A percentile compares a stretch with the other conserved stretches of the same genome.
Conservation (phyloP, 1,140 invertebrate species). For the Cherax quadricarinatus region DNA sequence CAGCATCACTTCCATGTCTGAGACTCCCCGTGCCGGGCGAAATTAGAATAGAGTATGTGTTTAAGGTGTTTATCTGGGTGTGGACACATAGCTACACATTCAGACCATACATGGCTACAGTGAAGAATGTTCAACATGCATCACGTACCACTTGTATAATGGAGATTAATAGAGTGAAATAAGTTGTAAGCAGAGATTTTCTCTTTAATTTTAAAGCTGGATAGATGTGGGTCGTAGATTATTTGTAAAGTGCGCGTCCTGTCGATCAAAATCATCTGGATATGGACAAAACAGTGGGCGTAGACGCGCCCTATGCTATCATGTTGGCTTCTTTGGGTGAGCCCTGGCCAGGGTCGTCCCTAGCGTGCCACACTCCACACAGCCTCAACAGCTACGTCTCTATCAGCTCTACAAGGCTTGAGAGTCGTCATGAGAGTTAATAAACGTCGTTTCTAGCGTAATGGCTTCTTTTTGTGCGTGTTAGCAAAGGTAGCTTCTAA, state of each 20-base stretch:
- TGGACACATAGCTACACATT: background rate
- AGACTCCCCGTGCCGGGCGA: background rate
- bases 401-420: background rate
- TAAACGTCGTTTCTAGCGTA: no score
- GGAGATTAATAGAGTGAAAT: constrained; percentile 10
- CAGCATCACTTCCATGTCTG: no score
- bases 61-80: background rate
- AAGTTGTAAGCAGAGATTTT: background rate
- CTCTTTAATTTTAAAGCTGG: constrained; percentile 2
- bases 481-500: no score
- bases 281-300: constrained; percentile 9
- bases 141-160: background rate
- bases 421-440: no score
- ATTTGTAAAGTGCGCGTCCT: constrained; percentile 2
- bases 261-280: background rate
- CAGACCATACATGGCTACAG: background rate
- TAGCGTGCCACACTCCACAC: background rate
- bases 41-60: background rate
- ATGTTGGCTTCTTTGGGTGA: background rate
- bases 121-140: constrained; percentile 2
- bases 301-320: background rate
- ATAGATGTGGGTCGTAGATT: background rate
- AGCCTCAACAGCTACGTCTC: background rate
- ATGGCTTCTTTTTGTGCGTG: no score
- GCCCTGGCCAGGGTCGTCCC: background rate